Evolutionary conservation across 2,797 vertebrate genomes (phyloP).

Genomic region (Liparis tanakae): DNA sequence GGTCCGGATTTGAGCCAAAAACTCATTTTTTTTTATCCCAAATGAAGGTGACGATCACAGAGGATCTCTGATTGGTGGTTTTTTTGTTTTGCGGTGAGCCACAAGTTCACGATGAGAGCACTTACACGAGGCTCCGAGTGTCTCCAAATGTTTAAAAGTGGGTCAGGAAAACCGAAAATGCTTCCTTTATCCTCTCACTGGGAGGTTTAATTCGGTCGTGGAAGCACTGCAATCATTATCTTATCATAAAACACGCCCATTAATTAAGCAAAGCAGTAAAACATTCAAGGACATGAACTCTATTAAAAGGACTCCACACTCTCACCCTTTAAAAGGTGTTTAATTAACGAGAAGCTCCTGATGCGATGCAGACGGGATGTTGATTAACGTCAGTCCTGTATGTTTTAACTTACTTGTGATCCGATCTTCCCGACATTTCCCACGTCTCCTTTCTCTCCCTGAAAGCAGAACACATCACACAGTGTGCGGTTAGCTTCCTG

Average conservation of each 20-base stretch:
- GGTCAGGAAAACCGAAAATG: conserved; percentile 42
- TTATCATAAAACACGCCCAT: not conserved
- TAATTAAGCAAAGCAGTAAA: conserved; percentile 12
- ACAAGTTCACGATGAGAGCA: conserved; percentile 34
- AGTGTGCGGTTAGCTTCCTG: conserved; percentile 56
- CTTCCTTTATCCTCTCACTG: conserved; percentile 14
- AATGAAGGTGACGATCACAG: conserved; percentile 39
- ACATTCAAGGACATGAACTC: conserved; percentile 15
- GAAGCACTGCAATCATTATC: not conserved
- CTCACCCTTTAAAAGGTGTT: conserved; percentile 2
- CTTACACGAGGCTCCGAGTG: conserved; percentile 7
- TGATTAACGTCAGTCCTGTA: conserved; percentile 17
- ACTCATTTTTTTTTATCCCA: conserved; percentile 27
- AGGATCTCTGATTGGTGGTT: conserved; percentile 15
- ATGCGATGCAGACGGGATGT: conserved; percentile 18
- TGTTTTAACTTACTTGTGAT: conserved; percentile 86
- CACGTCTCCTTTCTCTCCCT: conserved; percentile 94
- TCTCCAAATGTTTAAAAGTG: conserved; percentile 37
- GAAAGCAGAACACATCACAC: conserved; percentile 71
- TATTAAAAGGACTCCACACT: conserved; percentile 20
- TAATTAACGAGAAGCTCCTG: conserved; percentile 33
- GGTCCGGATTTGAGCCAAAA: conserved; percentile 18
- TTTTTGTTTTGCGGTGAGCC: conserved; percentile 25
- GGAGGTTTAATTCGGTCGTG: conserved; percentile 6
- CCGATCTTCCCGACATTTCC: conserved; percentile 92